These are phyloP conservation scores for Melanophora roralis DNA, from an alignment of 2,888 invertebrate species.

Conservation along the genomic window DNA sequence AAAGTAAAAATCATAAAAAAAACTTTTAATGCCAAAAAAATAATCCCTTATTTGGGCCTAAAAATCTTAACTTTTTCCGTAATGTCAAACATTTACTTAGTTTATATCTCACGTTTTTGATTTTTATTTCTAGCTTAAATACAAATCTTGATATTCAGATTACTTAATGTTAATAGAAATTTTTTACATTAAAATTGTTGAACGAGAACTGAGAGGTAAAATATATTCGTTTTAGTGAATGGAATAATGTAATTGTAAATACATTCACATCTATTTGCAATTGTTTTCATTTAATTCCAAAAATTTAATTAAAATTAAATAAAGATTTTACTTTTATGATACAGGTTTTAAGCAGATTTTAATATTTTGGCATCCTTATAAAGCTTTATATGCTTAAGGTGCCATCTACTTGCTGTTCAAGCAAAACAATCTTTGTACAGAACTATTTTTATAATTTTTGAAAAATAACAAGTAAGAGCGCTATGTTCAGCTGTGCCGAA, in stretches of 20 bases:
- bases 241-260: too few species aligned
- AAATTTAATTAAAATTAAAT: too few species aligned
- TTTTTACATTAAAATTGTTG: background rate
- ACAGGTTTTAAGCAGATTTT: too few species aligned
- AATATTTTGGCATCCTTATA: too few species aligned
- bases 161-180: background rate
- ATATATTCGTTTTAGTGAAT: background rate
- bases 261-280: too few species aligned
- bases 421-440: background rate
- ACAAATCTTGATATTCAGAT: background rate
- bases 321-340: too few species aligned
- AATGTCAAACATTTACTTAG: conserved; percentile 27
- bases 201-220: background rate
- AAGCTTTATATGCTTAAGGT: background rate
- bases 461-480: too few species aligned
- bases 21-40: background rate
- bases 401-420: background rate
- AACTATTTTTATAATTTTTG: background rate
- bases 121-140: conserved; percentile 10
- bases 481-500: too few species aligned
- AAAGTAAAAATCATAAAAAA: background rate
- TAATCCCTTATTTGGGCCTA: conserved; percentile 22
- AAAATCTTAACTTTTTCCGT: conserved; percentile 21
- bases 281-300: too few species aligned
- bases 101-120: conserved; percentile 36